Base-by-base conservation (phyloP, 2,888 invertebrate genomes). In the Isoperla grammatica region DNA sequence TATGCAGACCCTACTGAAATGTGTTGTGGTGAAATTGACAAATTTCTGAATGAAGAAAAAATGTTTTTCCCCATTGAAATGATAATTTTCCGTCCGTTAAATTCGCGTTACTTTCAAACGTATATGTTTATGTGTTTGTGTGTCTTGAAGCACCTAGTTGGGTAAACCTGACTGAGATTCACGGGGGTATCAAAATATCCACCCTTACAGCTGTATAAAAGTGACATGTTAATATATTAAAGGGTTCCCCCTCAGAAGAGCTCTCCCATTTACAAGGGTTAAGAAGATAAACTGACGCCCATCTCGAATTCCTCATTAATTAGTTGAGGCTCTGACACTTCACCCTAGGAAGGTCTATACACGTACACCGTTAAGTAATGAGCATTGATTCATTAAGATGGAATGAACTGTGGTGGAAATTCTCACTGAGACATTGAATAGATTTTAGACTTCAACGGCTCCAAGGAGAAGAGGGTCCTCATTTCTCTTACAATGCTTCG, bases 371-470 rank as follows among this genome's bases (percentile, higher is more conserved):
- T 29, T 49, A 23, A 49, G 49, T 49, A 49, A 49, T 49, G 49
- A 49, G 49, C 22, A 49, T 49, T 49, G 49, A 49, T 49, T 49
- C 49, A 49, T 49, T 22, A 15, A 29, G 49, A 29, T 15, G 23
- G 29, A 49, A 29, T 29, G 49, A 49, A 49, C 49, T 49, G 49
- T 29, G 49, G 49, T 49, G 49, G 12, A 29, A 49, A 23, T 49
- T 23, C 49, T 23, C 29, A 29, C 29, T 23, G 15, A 22, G 49
- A 49, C 29, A 29, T 29, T 49, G 49, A 29, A 49, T 22, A 23
- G 49, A n/a, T 49, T 29, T 49, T 49, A 23, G 49, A 49, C 22
- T 29, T 49, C 29, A 29, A 23, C 49, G 49, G 15, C 49, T 6
- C 29, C 4, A 8, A 29, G 8, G 29, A 29, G 29, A 29, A 29